phyloP scores from a whole-genome alignment of 2,113 vertebrate species.

The Ivindomyrus marchei region DNA sequence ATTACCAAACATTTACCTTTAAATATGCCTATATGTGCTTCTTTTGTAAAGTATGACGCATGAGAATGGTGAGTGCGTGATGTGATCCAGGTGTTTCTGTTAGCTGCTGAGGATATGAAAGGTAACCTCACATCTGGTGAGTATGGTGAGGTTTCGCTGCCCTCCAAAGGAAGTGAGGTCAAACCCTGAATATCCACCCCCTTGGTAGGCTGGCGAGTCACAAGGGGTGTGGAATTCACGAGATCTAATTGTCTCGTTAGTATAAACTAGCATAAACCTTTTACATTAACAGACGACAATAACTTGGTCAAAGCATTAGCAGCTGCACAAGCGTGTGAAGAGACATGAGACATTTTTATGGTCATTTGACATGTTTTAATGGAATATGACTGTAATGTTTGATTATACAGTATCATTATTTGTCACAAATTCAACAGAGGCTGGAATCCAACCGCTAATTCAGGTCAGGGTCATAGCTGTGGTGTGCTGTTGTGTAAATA shows the following conservation, averaged over 20 bases:
- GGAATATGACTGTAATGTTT: background rate
- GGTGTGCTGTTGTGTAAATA: background rate
- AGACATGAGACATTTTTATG: background rate
- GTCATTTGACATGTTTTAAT: background rate
- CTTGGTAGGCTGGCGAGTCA: background rate
- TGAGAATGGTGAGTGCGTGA: background rate
- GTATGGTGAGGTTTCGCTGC: background rate
- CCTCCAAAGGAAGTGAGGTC: background rate
- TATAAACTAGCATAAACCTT: background rate
- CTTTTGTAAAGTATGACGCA: background rate
- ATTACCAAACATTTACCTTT: background rate
- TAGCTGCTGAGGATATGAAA: background rate
- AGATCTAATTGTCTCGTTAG: background rate
- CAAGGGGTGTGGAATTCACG: background rate
- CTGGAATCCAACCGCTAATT: background rate
- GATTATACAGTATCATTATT: background rate
- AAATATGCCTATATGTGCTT: background rate
- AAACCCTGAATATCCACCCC: background rate
- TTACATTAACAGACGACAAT: background rate
- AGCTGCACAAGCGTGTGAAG: background rate
- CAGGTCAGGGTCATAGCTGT: background rate
- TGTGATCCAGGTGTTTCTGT: background rate
- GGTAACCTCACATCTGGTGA: background rate
- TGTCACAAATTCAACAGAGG: background rate
- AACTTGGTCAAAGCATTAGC: background rate